Base-by-base conservation (phyloP, 2,888 invertebrate species). In the Drosophila cracens region DNA sequence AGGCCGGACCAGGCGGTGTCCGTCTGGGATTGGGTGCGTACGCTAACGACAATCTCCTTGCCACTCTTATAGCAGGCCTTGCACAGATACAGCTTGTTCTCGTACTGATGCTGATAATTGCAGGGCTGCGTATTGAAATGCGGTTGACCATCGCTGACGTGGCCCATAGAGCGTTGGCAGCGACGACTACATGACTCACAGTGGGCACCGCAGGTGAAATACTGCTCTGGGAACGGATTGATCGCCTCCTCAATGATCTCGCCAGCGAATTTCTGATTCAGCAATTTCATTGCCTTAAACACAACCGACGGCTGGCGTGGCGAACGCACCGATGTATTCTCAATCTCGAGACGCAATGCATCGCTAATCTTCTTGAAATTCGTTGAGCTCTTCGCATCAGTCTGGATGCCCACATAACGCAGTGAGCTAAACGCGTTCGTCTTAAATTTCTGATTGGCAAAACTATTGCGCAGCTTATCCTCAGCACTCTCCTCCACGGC, bases 241-340 rank as follows among this genome's bases (percentile, higher is more conserved):
- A 95, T 95, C 25, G 95, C 93, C 46, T 94, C 92, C 74, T 94
- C 95, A 54, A 94, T 94, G 48, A 96, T 95, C 80, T 95, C 94
- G 4, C 96, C 96, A 81, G 95, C 95, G 89, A 96, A 97, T 92
- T 96, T 96, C 68, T 96, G 95, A 93, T 97, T 97, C 58, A 97
- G 93, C 83, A 95, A 95, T 93, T 96, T 95, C 66, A 97, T 93
- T 4, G 95, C 96, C 67, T 94, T 94, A 87, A 95, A 96, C 53
- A 97, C 95, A 68, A 96, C 94, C 76, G 94, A 94, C 0, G 96
- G 95, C 79, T 94, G 95, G 52, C 97, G 93, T 1, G 96, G 94
- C 0, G 96, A 96, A 70, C 97, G 94, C 10, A 96, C 95, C n/a
- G 95, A 94, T 10, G 95, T 96, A 87, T 96, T 96, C 64, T 95